Evolutionary conservation across 2,797 vertebrate species (phyloP), one percentile per base, ranked within the genome.

Genomic region (Valencia hispanica): DNA sequence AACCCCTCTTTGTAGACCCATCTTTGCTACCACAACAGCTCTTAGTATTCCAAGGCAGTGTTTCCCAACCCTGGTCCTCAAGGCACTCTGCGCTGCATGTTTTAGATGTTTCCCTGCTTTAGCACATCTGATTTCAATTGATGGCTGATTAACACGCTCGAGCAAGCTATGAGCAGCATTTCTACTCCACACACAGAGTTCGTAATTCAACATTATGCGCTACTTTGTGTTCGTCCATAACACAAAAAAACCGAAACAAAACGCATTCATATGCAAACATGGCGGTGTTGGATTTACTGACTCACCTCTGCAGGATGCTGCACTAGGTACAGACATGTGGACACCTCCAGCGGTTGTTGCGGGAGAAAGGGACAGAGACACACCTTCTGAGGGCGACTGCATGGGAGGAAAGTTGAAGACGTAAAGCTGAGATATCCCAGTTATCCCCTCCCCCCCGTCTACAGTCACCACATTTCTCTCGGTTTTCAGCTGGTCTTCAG

Each of bases 221-320:
- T 27, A 55, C n/a, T 55, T 15, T 30, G 25, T 55, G n/a, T 55
- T 27, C 27, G n/a, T 55, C 12, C 6, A 55, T 14, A 25, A 55
- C 25, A 14, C 27, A 55, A 14, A 55, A n/a, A 25, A n/a, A 9
- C n/a, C n/a, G 27, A 1, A 32, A 18, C 32, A 17, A 68, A 5
- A 3, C 0, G n/a, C 27, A 17, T 43, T n/a, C n/a, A 12, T 11
- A 68, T 17, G 12, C 41, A 17, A 68, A 27, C 25, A 68, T 8
- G 1, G 12, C 32, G 51, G 51, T 30, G 7, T n/a, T 72, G 5
- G 5, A 12, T 12, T 20, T 14, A 1, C 0, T 4, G 1, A 30
- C 88, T 96, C 89, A 99, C 98, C 97, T 99, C 98, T 87, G 98
- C 98, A 25, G 98, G 98, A 93, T 99, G 98, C 87, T 99, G 98